A percentile compares a stretch with the other conserved stretches of the same genome.
These are phyloP conservation scores for Lepidostoma basale DNA, from an alignment of 1,140 invertebrate genomes.

Conservation along the genomic window DNA sequence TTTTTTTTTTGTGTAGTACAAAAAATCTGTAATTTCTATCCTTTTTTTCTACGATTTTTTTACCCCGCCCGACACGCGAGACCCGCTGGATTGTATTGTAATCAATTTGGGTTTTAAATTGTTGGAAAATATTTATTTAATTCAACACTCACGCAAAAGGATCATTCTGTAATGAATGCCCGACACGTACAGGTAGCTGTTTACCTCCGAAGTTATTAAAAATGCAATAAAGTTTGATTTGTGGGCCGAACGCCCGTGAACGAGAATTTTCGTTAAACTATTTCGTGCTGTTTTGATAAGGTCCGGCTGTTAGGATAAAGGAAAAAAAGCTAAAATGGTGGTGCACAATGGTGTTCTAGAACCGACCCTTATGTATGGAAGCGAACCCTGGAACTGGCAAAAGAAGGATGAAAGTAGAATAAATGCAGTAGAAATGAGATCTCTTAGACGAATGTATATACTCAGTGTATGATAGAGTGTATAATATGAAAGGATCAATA, in stretches of 20 bases:
- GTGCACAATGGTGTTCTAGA: too few relatives aligned
- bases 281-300: too few relatives aligned
- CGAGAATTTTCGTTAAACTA: too few relatives aligned
- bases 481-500: too few relatives aligned
- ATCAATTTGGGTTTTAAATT: conserved; percentile 24
- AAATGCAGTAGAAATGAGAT: too few relatives aligned
- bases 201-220: neutral
- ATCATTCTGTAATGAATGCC: conserved; percentile 8
- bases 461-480: too few relatives aligned
- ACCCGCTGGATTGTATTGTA: conserved; percentile 8
- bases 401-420: too few relatives aligned
- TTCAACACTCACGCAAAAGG: conserved; percentile 14
- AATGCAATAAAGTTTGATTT: neutral
- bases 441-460: too few relatives aligned
- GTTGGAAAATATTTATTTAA: conserved; percentile 24
- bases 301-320: too few relatives aligned
- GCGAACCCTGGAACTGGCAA: too few relatives aligned
- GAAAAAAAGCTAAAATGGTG: too few relatives aligned
- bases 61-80: neutral
- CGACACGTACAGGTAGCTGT: neutral
- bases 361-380: too few relatives aligned
- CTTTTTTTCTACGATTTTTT: neutral
- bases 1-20: neutral
- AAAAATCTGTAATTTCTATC: conserved; percentile 19
- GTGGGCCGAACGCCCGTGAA: neutral